These are phyloP conservation scores for Ophiothrix spiculata DNA, from an alignment of 35 echinoderm and acorn worm genomes.

Conservation along the genomic window DNA sequence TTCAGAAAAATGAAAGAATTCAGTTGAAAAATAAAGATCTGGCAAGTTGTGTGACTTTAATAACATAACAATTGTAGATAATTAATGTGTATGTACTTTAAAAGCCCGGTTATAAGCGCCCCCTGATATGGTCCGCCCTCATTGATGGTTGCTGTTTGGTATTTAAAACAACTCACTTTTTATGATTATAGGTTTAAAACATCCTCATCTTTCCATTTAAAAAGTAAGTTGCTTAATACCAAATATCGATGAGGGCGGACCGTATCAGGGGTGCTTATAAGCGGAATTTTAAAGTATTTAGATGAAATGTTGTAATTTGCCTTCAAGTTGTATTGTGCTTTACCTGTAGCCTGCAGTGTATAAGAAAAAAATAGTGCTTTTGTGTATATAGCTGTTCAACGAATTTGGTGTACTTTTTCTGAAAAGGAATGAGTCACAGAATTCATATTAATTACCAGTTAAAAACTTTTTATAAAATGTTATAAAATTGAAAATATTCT, in stretches of 20 bases:
- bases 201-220: neutral
- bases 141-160: neutral
- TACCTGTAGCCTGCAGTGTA: neutral
- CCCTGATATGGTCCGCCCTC: neutral
- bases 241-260: neutral
- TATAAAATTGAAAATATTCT: neutral
- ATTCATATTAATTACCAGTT: neutral
- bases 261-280: neutral
- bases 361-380: neutral
- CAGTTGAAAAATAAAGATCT: neutral
- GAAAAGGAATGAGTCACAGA: neutral
- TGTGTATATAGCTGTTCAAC: neutral
- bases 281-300: neutral
- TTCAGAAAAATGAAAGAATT: neutral
- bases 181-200: neutral
- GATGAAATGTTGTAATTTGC: neutral
- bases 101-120: neutral
- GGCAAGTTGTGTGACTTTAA: neutral
- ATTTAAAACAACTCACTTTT: neutral
- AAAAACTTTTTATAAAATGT: neutral
- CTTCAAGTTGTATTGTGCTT: neutral
- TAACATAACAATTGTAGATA: neutral
- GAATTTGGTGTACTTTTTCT: neutral
- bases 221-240: neutral
- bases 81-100: neutral